Evolutionary conservation across 2,888 invertebrate genomes (phyloP), one percentile per base, ranked within the genome.

Genomic region (Amiota minor): DNA sequence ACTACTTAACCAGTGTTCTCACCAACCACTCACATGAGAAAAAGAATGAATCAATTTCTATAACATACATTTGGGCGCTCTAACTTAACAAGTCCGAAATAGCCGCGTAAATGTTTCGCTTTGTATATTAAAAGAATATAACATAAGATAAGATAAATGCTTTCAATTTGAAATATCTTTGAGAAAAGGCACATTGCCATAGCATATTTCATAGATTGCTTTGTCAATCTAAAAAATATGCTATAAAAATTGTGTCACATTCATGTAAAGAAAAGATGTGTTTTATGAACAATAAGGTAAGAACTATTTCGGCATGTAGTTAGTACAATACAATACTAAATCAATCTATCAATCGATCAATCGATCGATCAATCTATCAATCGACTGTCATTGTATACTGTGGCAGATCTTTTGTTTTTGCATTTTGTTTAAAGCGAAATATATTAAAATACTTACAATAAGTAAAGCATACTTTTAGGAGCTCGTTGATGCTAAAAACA

Each of bases 71-170:
- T 81, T 86, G 88, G 87, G 88, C 88, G 88, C 88, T 84, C 82
- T 86, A 88, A 88, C 88, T 88, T 85, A 83, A 80, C 77, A 87
- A 88, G 88, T 81, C 88, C 85, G 88, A 88, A 88, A 88, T 88
- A 88, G 86, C 88, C 88, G 88, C 86, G 84, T 88, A 87, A 87
- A 87, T 81, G 88, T 87, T 88, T 88, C 88, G 86, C 82, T 87
- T 86, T 81, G 79, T 81, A 81, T 77, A 62, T 74, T 71, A 59
- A 72, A 72, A 73, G 72, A 65, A 77, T 20, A 76, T 20, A 68
- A 35, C 2, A 55, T 18, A 6, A 50, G 6, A 53, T 59, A 77
- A 73, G 65, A 74, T 75, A 73, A 59, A 78, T 81, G 82, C 82
- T 84, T 83, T 20, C 16, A 71, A 35, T 35, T 35, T 35, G 35